Conservation (phyloP, 1,140 invertebrate species). For the Lycorma delicatula region DNA sequence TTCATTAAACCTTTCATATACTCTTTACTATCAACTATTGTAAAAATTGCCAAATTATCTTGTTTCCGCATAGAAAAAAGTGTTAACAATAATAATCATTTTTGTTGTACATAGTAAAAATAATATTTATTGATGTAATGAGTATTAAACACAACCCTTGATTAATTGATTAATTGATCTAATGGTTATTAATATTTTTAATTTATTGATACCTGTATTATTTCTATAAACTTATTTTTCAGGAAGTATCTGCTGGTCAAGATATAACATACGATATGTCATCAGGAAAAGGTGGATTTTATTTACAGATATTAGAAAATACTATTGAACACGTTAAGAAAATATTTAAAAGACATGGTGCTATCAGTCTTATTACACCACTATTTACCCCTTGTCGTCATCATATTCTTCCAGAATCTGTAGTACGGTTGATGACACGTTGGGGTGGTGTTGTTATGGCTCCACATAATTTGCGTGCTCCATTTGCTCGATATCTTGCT, state of each 20-base stretch:
- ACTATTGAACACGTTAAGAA: neutral
- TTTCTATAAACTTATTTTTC: conserved; percentile 20
- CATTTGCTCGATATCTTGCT: conserved; percentile 75
- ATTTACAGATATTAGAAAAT: neutral
- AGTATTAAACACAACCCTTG: too few relatives aligned
- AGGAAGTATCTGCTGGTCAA: conserved; percentile 50
- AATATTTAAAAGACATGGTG: conserved; percentile 52
- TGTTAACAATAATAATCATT: too few relatives aligned
- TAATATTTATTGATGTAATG: too few relatives aligned
- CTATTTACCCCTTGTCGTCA: conserved; percentile 62
- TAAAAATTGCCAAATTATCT: too few relatives aligned
- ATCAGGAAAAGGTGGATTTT: conserved; percentile 24
- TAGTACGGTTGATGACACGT: conserved; percentile 74
- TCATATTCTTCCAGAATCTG: conserved; percentile 46
- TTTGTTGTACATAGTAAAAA: too few relatives aligned
- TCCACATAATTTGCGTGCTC: conserved; percentile 45
- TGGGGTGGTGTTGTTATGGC: conserved; percentile 33
- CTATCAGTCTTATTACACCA: conserved; percentile 60
- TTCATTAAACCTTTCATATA: too few relatives aligned
- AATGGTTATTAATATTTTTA: neutral
- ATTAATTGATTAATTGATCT: neutral
- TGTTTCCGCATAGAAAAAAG: too few relatives aligned
- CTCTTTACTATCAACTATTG: too few relatives aligned
- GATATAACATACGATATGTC: conserved; percentile 70
- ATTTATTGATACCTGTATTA: neutral